Evolutionary conservation across 2,888 invertebrate genomes (phyloP), one percentile per base, ranked within the genome.

Genomic region (Cheilosia pagana): DNA sequence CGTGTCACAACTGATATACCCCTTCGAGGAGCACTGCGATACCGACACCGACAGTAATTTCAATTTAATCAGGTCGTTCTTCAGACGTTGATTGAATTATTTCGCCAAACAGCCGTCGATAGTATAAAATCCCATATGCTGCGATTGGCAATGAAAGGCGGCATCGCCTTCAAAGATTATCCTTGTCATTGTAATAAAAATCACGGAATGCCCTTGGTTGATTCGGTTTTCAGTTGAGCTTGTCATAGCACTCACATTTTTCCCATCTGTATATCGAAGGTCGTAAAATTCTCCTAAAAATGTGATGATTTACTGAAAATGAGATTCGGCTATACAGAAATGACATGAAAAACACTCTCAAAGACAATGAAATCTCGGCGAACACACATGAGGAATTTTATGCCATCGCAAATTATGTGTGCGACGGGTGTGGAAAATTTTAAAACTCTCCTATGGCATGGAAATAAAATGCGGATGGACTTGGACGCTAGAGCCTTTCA

Each of bases 231-330:
- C 59, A 31, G 59, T 70, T 48, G 1, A 48, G 25, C 67, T 53
- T 41, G 41, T 53, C 57, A 8, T 59, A 25, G 48, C 50, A 70
- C 39, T 39, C 52, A 52, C 52, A 65, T 41, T 25, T 25, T 25
- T 19, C 28, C 25, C 39, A 23, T 50, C n/a, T n/a, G 5, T 25
- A 28, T 28, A 71, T 71, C 50, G 14, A 50, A 19, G 39, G 35
- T 71, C 70, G 50, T 71, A 71, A 71, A 71, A 59, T 25, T 48
- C 59, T 59, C 50, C 39, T 59, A 59, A 70, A 70, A 67, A 67
- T 71, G 59, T 71, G 59, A 71, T 71, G 70, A 71, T 71, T 71
- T 71, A 71, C 70, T 59, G 50, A 16, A 59, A 50, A 59, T 39
- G 19, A 39, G 23, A 48, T 23, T 45, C 16, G 35, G 35, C 0